A percentile compares a stretch with the other conserved stretches of the same genome.
These are phyloP conservation scores for Oikopleura albicans DNA, from an alignment of 23 tunicate genomes.

Conservation along the genomic window DNA sequence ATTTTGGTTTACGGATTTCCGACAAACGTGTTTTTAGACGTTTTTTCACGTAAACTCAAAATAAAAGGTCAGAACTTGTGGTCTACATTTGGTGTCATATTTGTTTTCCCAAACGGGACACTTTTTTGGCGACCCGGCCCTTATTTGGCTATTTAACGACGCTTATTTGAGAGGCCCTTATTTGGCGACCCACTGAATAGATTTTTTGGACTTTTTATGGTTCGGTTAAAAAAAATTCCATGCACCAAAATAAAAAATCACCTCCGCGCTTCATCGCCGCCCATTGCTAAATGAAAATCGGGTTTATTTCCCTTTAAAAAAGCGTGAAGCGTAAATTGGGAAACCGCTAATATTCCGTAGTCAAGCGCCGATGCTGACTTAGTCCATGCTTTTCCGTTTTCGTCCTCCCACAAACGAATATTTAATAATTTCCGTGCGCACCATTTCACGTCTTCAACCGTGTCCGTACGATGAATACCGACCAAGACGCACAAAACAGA, in stretches of 20 bases:
- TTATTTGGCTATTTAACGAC: no score
- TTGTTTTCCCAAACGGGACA: not conserved
- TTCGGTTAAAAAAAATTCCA: conserved; percentile 26
- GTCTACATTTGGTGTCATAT: not conserved
- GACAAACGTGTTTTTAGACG: no score
- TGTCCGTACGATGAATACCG: not conserved
- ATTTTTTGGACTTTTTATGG: conserved; percentile 33
- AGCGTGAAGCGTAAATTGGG: conserved; percentile 54
- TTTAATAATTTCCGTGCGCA: conserved; percentile 38
- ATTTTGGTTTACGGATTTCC: no score
- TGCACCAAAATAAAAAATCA: conserved; percentile 35
- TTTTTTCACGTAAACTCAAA: no score
- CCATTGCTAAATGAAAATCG: conserved; percentile 79
- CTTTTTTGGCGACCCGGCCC: no score
- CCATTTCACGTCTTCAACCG: not conserved
- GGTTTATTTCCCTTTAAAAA: conserved; percentile 87
- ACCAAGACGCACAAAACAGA: no score
- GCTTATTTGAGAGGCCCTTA: no score
- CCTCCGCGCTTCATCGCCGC: conserved; percentile 44
- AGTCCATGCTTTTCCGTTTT: conserved; percentile 50
- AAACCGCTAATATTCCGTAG: conserved; percentile 59
- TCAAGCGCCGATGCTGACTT: conserved; percentile 47
- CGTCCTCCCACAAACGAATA: conserved; percentile 55
- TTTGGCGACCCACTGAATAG: no score
- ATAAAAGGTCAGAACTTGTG: no score